phyloP scores from a whole-genome alignment of 2,888 invertebrate species.

The Falcaria lacertinaria region DNA sequence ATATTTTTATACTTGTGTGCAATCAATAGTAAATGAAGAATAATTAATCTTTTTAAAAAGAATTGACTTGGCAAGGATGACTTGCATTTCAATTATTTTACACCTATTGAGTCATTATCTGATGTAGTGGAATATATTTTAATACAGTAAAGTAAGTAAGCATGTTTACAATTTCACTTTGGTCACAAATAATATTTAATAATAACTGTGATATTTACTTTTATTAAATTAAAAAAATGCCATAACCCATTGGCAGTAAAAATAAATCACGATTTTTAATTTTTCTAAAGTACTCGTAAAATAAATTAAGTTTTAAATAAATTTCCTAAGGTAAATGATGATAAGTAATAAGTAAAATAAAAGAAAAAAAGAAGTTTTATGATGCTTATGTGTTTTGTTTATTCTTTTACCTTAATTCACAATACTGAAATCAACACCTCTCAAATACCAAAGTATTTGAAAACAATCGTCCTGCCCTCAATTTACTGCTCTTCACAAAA shows the following conservation, averaged over 20 bases:
- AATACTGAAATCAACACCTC: no score
- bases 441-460: no score
- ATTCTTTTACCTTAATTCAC: no score
- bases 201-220: conserved; percentile 79
- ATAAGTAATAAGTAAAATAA: conserved; percentile 31
- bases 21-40: conserved; percentile 35
- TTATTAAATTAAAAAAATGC: conserved; percentile 62
- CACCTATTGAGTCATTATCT: conserved; percentile 45
- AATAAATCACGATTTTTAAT: conserved; percentile 50
- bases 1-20: conserved; percentile 34
- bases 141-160: conserved; percentile 23
- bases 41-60: conserved; percentile 2
- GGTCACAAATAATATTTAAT: conserved; percentile 76
- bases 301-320: conserved; percentile 35
- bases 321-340: conserved; percentile 34
- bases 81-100: conserved; percentile 20
- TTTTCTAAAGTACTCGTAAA: conserved; percentile 32
- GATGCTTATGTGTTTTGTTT: neutral
- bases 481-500: no score
- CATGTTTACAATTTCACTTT: conserved; percentile 57
- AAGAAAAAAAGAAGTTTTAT: conserved; percentile 20
- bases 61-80: conserved; percentile 26
- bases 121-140: conserved; percentile 34
- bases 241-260: conserved; percentile 64
- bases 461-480: no score